Percentiles rank a stretch among this genome's conserved stretches.
Evolutionary conservation across 92 coral and sea anemone species (phyloP).

Genomic region (Chrysogorgia sp.): DNA sequence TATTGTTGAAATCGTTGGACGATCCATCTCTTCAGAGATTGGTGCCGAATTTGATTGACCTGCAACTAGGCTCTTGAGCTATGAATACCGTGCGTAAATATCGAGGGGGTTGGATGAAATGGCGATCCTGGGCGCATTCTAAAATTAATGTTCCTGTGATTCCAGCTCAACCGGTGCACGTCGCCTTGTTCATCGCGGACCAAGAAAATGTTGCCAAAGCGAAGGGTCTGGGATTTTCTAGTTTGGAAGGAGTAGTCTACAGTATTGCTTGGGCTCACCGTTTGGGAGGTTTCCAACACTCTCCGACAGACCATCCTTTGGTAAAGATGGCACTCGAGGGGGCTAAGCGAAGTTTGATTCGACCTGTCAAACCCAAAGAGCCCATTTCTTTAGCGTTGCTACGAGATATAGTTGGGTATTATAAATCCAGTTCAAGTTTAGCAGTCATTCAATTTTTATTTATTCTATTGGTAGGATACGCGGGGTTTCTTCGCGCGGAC

Average conservation of each 20-base stretch:
- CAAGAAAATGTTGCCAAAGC: conserved; percentile 22
- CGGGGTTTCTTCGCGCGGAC: conserved; percentile 50
- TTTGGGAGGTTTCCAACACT: conserved; percentile 48
- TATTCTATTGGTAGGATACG: conserved; percentile 60
- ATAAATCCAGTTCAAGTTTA: conserved; percentile 43
- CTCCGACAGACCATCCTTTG: conserved; percentile 58
- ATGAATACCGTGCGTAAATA: conserved; percentile 42
- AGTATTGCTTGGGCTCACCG: conserved; percentile 55
- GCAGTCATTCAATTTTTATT: conserved; percentile 59
- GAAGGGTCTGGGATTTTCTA: conserved; percentile 38
- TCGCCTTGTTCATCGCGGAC: conserved; percentile 49
- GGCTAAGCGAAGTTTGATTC: conserved; percentile 46
- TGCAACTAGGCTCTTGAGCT: conserved; percentile 51
- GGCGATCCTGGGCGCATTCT: no score
- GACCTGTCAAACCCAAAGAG: conserved; percentile 67
- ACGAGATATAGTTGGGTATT: conserved; percentile 32
- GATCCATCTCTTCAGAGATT: conserved; percentile 37
- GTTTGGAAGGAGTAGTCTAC: conserved; percentile 33
- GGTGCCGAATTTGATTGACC: conserved; percentile 45
- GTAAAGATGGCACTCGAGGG: conserved; percentile 60
- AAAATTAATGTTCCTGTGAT: conserved; percentile 45
- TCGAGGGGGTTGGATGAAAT: conserved; percentile 44
- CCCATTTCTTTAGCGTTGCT: conserved; percentile 55
- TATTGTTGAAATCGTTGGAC: conserved; percentile 5
- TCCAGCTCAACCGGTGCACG: conserved; percentile 46